Base-by-base conservation (phyloP, 2,113 vertebrate species). In the Chaetops frenatus region DNA sequence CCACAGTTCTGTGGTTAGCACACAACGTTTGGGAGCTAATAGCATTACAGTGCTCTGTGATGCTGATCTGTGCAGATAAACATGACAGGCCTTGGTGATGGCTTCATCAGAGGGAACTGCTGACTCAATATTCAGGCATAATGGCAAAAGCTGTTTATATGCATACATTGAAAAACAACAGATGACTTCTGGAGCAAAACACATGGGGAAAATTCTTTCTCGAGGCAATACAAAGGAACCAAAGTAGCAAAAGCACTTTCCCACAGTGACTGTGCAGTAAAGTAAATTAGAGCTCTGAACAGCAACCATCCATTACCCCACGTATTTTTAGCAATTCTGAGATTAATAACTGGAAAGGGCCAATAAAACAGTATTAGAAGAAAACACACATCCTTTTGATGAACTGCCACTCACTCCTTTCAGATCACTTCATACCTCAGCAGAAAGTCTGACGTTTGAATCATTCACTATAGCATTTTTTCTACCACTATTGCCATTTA, bases 181-280 rank as follows among this genome's bases (percentile, higher is more conserved):
- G 93, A 92, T 85, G 89, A 96, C 65, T 94, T 86, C 60, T 53
- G 44, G 72, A 93, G 82, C 33, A 77, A 93, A 94, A 88, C 80
- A 91, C 76, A 73, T 12, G 31, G 69, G 47, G 33, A 80, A 76
- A 89, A 74, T 47, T 93, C 65, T 83, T 77, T 88, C 81, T 77
- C 0, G 15, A 77, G 86, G 88, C 60, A 82, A 84, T 7, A 91
- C 25, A 86, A 67, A 57, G 83, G 64, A 92, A 57, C 36, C 61
- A 33, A 93, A 87, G 54, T 22, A 87, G 60, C 80, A 83, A 74
- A 12, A 65, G n/a, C 62, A 58, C 23, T 40, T 70, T 72, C 67
- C 50, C 72, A 84, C 53, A 73, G 61, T 74, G 60, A 47, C 90
- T 86, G 78, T 56, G 77, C 35, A 83, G 71, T 70, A 94, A 94